These are phyloP conservation scores for Hippocampus kuda DNA, from an alignment of 2,797 vertebrate species.

Conservation along the genomic window DNA sequence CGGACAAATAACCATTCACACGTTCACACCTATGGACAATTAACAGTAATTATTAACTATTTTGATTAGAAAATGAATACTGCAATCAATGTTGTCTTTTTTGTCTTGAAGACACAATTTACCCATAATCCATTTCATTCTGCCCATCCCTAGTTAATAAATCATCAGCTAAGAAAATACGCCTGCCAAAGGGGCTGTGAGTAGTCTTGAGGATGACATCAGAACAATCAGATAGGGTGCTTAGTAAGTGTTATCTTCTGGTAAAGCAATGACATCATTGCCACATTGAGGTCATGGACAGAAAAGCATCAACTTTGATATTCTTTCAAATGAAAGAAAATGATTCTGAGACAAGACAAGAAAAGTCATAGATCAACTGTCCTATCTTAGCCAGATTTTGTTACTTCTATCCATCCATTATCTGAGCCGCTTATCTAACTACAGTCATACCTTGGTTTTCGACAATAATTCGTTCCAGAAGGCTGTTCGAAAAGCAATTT, in stretches of 20 bases:
- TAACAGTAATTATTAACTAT: neutral
- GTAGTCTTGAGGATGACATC: neutral
- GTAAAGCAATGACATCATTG: constrained; percentile 4
- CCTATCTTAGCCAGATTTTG: neutral
- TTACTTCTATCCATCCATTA: neutral
- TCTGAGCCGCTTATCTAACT: no score
- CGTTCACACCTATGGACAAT: neutral
- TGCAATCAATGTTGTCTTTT: neutral
- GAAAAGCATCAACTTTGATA: no score
- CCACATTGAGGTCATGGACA: no score
- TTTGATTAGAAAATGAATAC: neutral
- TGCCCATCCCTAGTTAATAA: neutral
- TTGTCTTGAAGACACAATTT: neutral
- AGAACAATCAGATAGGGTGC: neutral
- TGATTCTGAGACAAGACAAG: neutral
- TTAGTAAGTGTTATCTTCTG: neutral
- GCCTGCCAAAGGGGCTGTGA: neutral
- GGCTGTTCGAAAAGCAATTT: no score
- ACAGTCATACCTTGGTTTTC: no score
- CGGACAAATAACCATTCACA: neutral
- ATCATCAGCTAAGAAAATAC: neutral
- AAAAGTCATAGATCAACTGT: neutral
- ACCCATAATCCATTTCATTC: neutral
- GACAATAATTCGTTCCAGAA: no score
- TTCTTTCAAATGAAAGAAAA: neutral